Evolutionary conservation across 2,113 vertebrate species (phyloP).

Genomic region (Corythornis cristatus): DNA sequence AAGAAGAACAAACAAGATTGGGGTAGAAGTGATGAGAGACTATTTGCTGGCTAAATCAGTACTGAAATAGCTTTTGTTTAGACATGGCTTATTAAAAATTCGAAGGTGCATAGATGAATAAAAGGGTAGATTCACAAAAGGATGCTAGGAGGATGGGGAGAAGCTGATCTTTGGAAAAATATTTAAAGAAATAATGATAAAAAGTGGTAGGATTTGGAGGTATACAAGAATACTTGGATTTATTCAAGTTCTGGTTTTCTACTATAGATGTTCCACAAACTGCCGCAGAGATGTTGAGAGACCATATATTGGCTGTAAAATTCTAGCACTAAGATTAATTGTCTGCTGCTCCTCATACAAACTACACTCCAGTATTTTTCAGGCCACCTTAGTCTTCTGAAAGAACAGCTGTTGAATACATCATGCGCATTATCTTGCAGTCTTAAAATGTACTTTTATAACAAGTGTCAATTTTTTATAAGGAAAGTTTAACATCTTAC

Average conservation of each 20-base stretch:
- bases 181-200: conserved; percentile 40
- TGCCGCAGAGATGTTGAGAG: conserved; percentile 44
- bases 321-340: conserved; percentile 56
- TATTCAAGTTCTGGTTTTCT: conserved; percentile 50
- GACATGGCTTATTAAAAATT: not conserved
- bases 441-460: conserved; percentile 46
- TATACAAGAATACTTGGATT: conserved; percentile 7
- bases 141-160: not conserved
- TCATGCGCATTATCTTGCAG: conserved; percentile 25
- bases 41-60: not conserved
- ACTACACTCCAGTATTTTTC: conserved; percentile 40
- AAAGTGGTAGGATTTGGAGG: conserved; percentile 6
- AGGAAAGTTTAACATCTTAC: conserved; percentile 49
- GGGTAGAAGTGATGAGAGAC: not conserved
- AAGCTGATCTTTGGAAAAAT: conserved; percentile 36
- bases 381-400: conserved; percentile 11
- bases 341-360: conserved; percentile 52
- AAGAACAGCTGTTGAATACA: conserved; percentile 61
- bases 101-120: not conserved
- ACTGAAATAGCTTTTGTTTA: not conserved
- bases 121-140: not conserved
- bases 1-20: not conserved
- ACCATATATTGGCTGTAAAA: conserved; percentile 62
- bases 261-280: conserved; percentile 57
- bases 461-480: conserved; percentile 38